Percentiles rank a stretch among this genome's conserved stretches.
These are phyloP conservation scores for Drosophila affinis DNA, from an alignment of 2,888 invertebrate species.

Conservation along the genomic window DNA sequence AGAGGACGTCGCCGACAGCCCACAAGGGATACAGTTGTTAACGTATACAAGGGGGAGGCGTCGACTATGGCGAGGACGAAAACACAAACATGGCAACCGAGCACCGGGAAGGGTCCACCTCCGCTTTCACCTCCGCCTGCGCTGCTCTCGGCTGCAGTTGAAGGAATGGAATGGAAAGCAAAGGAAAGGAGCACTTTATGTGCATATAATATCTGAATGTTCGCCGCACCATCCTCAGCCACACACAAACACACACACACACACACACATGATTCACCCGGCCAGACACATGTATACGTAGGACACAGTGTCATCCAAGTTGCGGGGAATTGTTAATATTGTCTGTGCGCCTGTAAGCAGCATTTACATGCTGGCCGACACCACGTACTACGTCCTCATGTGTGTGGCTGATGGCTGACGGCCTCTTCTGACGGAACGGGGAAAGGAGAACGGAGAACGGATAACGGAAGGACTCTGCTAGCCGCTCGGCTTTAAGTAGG, in stretches of 20 bases:
- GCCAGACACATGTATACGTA: slow-evolving; percentile 23
- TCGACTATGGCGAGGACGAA: slow-evolving; percentile 42
- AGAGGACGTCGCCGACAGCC: slow-evolving; percentile 62
- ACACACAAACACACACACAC: slow-evolving; percentile 38
- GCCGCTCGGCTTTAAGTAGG: slow-evolving; percentile 50
- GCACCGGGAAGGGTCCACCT: slow-evolving; percentile 46
- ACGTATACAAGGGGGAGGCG: slow-evolving; percentile 57
- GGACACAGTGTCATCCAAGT: slow-evolving; percentile 52
- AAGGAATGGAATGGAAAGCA: slow-evolving; percentile 15
- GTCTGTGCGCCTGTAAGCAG: slow-evolving; percentile 71
- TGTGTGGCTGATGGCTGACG: slow-evolving; percentile 16
- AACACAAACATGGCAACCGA: slow-evolving; percentile 65
- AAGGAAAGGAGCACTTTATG: slow-evolving; percentile 61
- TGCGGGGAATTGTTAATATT: slow-evolving; percentile 72
- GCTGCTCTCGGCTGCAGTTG: slow-evolving; percentile 33
- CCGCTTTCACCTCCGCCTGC: background rate
- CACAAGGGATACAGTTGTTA: slow-evolving; percentile 77
- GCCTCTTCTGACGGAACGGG: background rate
- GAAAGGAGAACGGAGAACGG: background rate
- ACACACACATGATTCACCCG: slow-evolving; percentile 9
- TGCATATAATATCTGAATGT: slow-evolving; percentile 67
- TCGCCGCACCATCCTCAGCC: slow-evolving; percentile 47
- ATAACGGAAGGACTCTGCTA: slow-evolving; percentile 17
- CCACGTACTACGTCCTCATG: slow-evolving; percentile 54
- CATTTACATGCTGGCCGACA: slow-evolving; percentile 72